A percentile compares a stretch with the other conserved stretches of the same genome.
These are phyloP conservation scores for Maylandia zebra DNA, from an alignment of 2,113 vertebrate genomes.

Conservation along the genomic window DNA sequence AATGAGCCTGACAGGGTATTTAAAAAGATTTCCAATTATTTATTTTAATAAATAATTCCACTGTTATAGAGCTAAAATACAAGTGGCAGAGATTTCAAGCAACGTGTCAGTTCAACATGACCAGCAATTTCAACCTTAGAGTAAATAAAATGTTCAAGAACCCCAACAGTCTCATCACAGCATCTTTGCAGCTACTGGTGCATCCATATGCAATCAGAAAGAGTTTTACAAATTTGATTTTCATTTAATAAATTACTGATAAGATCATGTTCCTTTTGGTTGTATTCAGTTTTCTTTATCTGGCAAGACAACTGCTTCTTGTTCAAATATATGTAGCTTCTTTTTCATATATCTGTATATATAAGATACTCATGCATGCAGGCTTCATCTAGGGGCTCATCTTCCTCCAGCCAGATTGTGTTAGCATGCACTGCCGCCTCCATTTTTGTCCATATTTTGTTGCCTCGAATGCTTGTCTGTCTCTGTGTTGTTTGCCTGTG, in stretches of 20 bases:
- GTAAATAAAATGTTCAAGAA: not conserved
- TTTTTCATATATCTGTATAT: not conserved
- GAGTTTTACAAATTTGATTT: not conserved
- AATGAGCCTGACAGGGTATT: not conserved
- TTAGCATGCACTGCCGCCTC: not conserved
- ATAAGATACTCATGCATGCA: not conserved
- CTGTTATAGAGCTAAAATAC: not conserved
- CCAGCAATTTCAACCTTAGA: not conserved
- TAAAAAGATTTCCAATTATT: not conserved
- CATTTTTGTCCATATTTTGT: not conserved
- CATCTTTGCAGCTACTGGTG: not conserved
- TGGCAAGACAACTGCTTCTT: not conserved
- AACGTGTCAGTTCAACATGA: fast-evolving
- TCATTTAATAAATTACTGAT: not conserved
- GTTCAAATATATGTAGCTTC: not conserved
- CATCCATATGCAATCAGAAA: fast-evolving
- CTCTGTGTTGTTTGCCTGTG: not conserved
- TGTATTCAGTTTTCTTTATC: not conserved
- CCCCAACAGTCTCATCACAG: not conserved
- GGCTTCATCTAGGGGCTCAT: not conserved
- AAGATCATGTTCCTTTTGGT: not conserved
- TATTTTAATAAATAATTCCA: not conserved
- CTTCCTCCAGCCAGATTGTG: not conserved
- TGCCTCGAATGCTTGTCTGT: not conserved
- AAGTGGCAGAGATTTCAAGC: not conserved